Conservation (phyloP, 2,797 vertebrate species). For the Vultur gryphus region DNA sequence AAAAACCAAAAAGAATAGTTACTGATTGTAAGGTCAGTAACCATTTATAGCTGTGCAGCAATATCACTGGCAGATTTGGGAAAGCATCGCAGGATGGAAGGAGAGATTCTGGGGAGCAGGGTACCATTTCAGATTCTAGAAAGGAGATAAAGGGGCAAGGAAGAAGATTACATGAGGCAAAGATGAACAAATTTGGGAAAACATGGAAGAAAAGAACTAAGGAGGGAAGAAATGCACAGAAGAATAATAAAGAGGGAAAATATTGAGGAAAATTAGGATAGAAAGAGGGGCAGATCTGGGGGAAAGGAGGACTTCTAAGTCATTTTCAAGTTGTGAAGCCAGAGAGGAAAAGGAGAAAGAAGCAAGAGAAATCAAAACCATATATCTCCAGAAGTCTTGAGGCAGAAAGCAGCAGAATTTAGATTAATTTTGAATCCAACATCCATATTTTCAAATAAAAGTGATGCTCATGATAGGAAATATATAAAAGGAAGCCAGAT, state of each 20-base stretch:
- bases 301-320: not conserved
- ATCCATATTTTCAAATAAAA: conserved; percentile 23
- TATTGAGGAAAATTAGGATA: not conserved
- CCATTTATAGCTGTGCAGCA: not conserved
- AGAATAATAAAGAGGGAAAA: not conserved
- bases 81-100: not conserved
- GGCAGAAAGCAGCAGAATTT: not conserved
- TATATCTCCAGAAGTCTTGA: not conserved
- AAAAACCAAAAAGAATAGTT: not conserved
- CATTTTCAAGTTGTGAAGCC: not conserved
- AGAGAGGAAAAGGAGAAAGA: not conserved
- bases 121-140: not conserved
- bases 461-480: not conserved
- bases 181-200: not conserved
- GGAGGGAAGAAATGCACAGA: not conserved
- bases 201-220: not conserved
- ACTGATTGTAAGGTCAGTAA: not conserved
- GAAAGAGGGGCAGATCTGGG: not conserved
- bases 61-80: not conserved
- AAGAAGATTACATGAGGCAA: not conserved
- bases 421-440: conserved; percentile 16
- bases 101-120: not conserved
- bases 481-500: not conserved
- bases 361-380: not conserved
- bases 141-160: not conserved